These are phyloP conservation scores for Gallinago undulata DNA, from an alignment of 2,113 vertebrate species.

Conservation along the genomic window DNA sequence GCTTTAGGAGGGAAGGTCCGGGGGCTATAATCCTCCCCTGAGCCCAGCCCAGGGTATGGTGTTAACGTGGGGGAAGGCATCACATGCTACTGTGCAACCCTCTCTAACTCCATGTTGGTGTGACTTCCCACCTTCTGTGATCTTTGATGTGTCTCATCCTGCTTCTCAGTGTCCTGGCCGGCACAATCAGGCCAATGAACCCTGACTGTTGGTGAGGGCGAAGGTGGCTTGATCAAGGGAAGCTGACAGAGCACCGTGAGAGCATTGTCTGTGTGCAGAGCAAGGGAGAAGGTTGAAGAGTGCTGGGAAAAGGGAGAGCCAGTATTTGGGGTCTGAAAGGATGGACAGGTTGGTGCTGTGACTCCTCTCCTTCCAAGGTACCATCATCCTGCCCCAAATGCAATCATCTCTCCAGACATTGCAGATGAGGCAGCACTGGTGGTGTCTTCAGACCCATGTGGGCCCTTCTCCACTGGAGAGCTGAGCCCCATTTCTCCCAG, in stretches of 20 bases:
- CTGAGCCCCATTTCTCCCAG: neutral
- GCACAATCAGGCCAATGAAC: neutral
- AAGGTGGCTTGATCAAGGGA: neutral
- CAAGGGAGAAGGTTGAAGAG: neutral
- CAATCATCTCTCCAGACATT: neutral
- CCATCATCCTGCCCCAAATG: neutral
- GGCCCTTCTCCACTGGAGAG: neutral
- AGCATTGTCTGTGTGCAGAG: neutral
- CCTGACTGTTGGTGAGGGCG: fast-evolving
- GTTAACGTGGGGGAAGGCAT: neutral
- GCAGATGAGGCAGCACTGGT: neutral
- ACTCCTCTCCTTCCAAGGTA: neutral
- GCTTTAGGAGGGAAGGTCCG: neutral
- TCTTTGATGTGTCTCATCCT: neutral
- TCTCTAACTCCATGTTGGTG: fast-evolving
- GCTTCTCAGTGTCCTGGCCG: neutral
- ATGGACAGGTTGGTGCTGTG: neutral
- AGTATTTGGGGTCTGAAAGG: neutral
- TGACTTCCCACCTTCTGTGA: neutral
- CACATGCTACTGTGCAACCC: neutral
- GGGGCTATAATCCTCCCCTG: neutral
- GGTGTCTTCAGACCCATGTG: neutral
- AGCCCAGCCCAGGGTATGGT: fast-evolving
- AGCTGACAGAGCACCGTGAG: neutral
- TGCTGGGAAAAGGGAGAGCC: neutral